Percentiles rank a stretch among this genome's conserved stretches.
Evolutionary conservation across 2,888 invertebrate genomes (phyloP).

Genomic region (Tenodera sinensis): DNA sequence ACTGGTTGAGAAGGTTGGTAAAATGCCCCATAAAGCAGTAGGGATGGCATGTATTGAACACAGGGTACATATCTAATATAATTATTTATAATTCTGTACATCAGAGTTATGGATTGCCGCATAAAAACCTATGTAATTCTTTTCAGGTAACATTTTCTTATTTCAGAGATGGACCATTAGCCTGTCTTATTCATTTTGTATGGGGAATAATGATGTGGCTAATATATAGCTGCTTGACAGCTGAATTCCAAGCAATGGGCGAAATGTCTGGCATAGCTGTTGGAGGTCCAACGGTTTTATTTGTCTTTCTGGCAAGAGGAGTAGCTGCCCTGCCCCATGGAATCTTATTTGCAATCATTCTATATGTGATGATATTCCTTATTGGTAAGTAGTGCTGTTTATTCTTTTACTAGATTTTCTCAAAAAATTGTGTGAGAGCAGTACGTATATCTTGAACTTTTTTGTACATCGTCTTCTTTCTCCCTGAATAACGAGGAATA

Average conservation of each 20-base stretch:
- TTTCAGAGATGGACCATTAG: neutral
- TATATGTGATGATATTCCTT: conserved; percentile 9
- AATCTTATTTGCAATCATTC: neutral
- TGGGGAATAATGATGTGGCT: conserved; percentile 17
- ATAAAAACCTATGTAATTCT: neutral
- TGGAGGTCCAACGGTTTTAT: neutral
- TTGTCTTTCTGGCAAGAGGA: conserved; percentile 9
- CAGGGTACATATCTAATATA: too few relatives aligned
- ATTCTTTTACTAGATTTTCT: neutral
- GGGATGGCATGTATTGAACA: too few relatives aligned
- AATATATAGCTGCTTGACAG: neutral
- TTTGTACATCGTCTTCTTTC: too few relatives aligned
- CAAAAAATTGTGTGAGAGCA: too few relatives aligned
- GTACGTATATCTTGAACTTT: too few relatives aligned
- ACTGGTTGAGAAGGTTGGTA: too few relatives aligned
- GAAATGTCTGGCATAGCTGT: neutral
- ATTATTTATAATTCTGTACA: too few relatives aligned
- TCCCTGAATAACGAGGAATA: too few relatives aligned
- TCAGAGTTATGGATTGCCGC: neutral
- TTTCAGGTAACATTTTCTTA: neutral
- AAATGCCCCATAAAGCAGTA: too few relatives aligned
- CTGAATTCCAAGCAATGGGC: neutral
- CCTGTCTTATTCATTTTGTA: neutral
- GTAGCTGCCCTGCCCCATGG: neutral
- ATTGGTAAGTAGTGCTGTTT: neutral